Evolutionary conservation across 37 sponge, comb jelly and placozoan species (phyloP), one percentile per base, ranked within the genome.

Genomic region (Geodia barretti): DNA sequence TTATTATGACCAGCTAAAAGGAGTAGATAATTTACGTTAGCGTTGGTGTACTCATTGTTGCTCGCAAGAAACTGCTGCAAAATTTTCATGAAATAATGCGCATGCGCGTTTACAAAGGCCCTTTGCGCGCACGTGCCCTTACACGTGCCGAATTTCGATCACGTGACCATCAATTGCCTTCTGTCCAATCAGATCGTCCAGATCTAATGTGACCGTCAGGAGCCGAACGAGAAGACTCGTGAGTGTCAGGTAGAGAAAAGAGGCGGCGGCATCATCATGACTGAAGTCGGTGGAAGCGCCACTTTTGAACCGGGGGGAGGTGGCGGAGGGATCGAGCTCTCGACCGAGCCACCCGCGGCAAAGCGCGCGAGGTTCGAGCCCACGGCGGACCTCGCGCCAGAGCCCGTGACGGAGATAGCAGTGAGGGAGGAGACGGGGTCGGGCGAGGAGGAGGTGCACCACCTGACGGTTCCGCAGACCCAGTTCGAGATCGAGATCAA

Each of bases 401-500:
- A 71, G 24, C 29, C 59, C 1, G 62, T 38, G 40, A 32, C 65
- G 1, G 77, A 75, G 39, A 43, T 62, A 25, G 83, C 72, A 20
- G 74, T 64, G 8, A 40, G 31, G 9, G 65, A 63, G 73, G 62
- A 35, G 21, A 41, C 64, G 35, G 32, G 63, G 37, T 24, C 64
- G 9, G 74, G 62, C 24, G 67, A 65, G 19, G 43, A 31, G 28
- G 76, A 32, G 32, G 41, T 19, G 71, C 39, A 70, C 35, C 67
- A 32, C 11, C 37, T 88, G 40, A 71, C 88, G 0, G 83, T 88
- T 8, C 88, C 88, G 31, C 82, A 74, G 64, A 76, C 82, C 1
- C 77, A 88, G 36, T 88, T 88, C 60, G 88, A 88, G 72, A 82
- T 88, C 31, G 88, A 82, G 72, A 88, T 88, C 66, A 82, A 82